These are phyloP conservation scores for Cryptus armator DNA, from an alignment of 2,888 invertebrate species.

Conservation along the genomic window DNA sequence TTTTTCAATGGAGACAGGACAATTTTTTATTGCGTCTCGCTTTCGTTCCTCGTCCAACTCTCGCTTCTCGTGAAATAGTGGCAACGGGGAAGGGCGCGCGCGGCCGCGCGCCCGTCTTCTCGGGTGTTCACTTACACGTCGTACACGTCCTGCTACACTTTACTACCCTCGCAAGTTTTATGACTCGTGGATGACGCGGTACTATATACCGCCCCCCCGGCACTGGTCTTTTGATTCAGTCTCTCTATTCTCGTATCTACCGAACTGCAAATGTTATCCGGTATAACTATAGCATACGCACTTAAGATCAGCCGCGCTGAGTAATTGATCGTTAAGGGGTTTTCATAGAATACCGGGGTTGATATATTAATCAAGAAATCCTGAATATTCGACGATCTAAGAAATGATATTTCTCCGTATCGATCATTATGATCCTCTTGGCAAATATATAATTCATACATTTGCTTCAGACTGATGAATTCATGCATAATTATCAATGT, in stretches of 20 bases:
- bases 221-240: slow-evolving; percentile 22
- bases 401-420: not conserved
- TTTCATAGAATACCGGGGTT: slow-evolving; percentile 30
- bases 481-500: slow-evolving; percentile 5
- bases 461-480: not conserved
- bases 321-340: slow-evolving; percentile 58
- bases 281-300: slow-evolving; percentile 1
- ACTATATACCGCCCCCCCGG: not conserved
- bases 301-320: slow-evolving; percentile 42
- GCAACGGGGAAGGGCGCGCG: not conserved
- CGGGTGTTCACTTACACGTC: slow-evolving; percentile 53
- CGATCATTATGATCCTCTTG: not conserved
- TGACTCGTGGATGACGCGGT: slow-evolving; percentile 58
- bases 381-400: slow-evolving; percentile 17
- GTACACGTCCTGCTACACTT: slow-evolving; percentile 61
- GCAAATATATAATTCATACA: not conserved
- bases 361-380: slow-evolving; percentile 59
- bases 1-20: slow-evolving; percentile 74
- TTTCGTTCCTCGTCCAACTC: slow-evolving; percentile 28
- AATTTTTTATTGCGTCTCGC: slow-evolving; percentile 70
- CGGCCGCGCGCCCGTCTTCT: slow-evolving; percentile 43
- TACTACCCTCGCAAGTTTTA: slow-evolving; percentile 59
- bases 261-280: not conserved
- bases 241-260: not conserved
- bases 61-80: slow-evolving; percentile 37